A percentile compares a stretch with the other conserved stretches of the same genome.
phyloP scores from a whole-genome alignment of 1,140 invertebrate species.

The Drosophila simulans region DNA sequence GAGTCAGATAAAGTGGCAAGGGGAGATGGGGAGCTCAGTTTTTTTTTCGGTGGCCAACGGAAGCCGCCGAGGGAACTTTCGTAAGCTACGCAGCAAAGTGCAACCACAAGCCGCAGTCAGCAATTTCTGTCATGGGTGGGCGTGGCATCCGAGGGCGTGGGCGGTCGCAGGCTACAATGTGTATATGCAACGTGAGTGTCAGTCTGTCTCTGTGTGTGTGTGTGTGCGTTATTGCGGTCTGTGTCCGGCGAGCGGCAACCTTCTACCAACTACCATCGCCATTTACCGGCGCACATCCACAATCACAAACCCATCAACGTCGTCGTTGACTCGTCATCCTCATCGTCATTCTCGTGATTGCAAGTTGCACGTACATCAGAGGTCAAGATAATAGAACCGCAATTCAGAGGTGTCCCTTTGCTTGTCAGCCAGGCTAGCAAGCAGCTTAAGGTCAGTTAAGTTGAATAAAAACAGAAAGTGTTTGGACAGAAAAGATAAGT shows the following conservation, averaged over 20 bases:
- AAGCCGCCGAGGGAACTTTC: constrained; percentile 74
- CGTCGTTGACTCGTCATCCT: constrained; percentile 46
- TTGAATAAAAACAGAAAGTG: not conserved
- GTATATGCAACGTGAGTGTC: constrained; percentile 4
- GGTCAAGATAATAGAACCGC: constrained; percentile 12
- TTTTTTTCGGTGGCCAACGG: constrained; percentile 49
- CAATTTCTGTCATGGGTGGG: constrained; percentile 68
- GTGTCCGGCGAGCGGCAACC: constrained; percentile 57
- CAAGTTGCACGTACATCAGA: constrained; percentile 27
- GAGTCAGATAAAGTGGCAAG: constrained; percentile 7
- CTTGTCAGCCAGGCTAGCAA: not conserved
- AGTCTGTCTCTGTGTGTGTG: constrained; percentile 4
- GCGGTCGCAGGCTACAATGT: constrained; percentile 28
- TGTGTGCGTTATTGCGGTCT: constrained; percentile 39
- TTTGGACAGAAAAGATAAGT: too few relatives aligned
- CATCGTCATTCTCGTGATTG: constrained; percentile 48
- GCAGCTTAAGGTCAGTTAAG: not conserved
- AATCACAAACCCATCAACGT: constrained; percentile 59
- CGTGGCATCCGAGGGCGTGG: constrained; percentile 22
- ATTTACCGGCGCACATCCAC: constrained; percentile 34
- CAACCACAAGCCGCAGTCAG: constrained; percentile 70
- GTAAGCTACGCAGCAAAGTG: constrained; percentile 72
- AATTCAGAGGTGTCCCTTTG: not conserved
- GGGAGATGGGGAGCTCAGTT: constrained; percentile 1
- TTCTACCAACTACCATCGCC: constrained; percentile 11